Base-by-base conservation (phyloP, 2,797 vertebrate species). In the Tarsius wallacei region DNA sequence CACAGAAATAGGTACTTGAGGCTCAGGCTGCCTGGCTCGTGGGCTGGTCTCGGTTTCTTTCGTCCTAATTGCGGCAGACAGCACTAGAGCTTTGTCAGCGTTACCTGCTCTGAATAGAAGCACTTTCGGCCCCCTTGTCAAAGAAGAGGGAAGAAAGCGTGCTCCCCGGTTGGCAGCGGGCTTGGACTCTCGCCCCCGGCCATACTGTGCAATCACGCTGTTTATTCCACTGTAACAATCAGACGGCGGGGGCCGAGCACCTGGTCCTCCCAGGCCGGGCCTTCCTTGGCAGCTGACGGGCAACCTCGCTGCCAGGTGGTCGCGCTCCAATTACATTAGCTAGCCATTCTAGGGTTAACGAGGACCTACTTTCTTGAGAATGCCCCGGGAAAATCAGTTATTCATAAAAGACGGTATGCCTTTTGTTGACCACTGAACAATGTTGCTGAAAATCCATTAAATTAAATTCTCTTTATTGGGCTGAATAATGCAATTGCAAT, bases 221-320 rank as follows among this genome's bases (percentile, higher is more conserved):
- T 98, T 99, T 99, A 99, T 99, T 99, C 99, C 99, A 98, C 99
- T 98, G 99, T 98, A 99, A 99, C 99, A 99, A 99, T 99, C 99
- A 99, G 99, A 98, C 98, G 98, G 98, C 98, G 98, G 97, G 74
- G 99, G 99, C 98, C 98, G 98, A 99, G 99, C 99, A 99, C 99
- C 99, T 99, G 99, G 99, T 99, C 98, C 98, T 99, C 99, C 98
- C 98, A 98, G 98, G 99, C 99, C 98, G 90, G 98, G 98, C 99
- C 99, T 99, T 99, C 99, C 99, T 98, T 98, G 98, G 99, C 99
- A 99, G 99, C 99, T 99, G 99, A 99, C 98, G 98, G 98, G 99
- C 99, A 99, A 99, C 99, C 99, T 98, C 99, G 98, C 99, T 99
- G 99, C 99, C 99, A 99, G 99, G 99, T 99, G 99, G 99, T 98